Evolutionary conservation across 2,797 vertebrate species (phyloP).

Genomic region (Gallinago nigripennis): DNA sequence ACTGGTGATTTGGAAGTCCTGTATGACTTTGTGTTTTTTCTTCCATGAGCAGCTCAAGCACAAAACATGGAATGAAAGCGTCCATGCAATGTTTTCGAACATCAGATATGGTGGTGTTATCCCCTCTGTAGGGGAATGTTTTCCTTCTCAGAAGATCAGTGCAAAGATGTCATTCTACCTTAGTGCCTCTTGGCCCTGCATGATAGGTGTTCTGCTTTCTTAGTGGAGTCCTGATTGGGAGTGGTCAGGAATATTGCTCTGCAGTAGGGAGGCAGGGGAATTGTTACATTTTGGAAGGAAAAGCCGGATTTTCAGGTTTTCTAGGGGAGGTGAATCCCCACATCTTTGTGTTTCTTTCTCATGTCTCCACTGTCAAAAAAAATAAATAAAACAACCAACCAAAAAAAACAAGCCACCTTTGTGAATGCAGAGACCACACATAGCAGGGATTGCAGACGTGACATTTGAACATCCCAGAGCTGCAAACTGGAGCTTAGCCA

Average conservation of each 20-base stretch:
- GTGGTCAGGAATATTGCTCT: neutral
- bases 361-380: neutral
- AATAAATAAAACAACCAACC: too few relatives aligned
- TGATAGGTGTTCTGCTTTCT: neutral
- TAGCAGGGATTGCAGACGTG: neutral
- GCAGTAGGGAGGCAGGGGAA: neutral
- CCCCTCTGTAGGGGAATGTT: neutral
- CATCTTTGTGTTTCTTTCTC: neutral
- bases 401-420: neutral
- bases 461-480: neutral
- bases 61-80: neutral
- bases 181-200: neutral
- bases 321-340: neutral
- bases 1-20: neutral
- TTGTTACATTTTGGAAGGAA: neutral
- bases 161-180: neutral
- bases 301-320: neutral
- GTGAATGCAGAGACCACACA: neutral
- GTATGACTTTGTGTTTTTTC: neutral
- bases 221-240: neutral
- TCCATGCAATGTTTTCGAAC: neutral
- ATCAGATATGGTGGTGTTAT: neutral
- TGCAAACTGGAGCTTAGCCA: neutral
- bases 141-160: neutral
- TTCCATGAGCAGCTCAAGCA: neutral